These are phyloP conservation scores for Lamprologus sp. DNA, from an alignment of 2,113 vertebrate species.

Conservation along the genomic window DNA sequence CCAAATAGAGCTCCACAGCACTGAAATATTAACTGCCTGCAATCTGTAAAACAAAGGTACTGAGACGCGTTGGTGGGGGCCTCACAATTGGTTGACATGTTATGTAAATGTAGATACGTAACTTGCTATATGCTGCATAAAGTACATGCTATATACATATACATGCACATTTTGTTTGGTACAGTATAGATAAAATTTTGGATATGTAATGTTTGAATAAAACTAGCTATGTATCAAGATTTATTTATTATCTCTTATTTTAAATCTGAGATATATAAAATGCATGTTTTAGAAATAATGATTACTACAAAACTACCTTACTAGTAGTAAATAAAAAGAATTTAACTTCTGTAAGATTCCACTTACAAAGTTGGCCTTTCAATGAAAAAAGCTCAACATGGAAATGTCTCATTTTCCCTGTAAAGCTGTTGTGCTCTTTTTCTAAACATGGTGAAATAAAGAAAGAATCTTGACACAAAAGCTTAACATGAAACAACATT, in stretches of 20 bases:
- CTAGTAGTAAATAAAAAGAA: not conserved
- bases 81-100: not conserved
- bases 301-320: not conserved
- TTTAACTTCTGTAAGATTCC: not conserved
- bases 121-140: not conserved
- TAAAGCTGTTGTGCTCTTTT: not conserved
- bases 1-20: conserved; percentile 38
- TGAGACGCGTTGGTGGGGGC: not conserved
- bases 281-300: not conserved
- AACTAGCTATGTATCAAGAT: not conserved
- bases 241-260: not conserved
- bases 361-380: not conserved
- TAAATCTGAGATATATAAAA: not conserved
- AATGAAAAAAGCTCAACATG: not conserved
- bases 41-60: conserved; percentile 22
- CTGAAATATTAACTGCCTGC: conserved; percentile 67
- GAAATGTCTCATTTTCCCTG: not conserved
- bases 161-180: not conserved
- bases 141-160: not conserved
- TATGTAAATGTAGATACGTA: not conserved
- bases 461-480: not conserved
- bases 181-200: rapidly evolving
- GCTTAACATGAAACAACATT: not conserved
- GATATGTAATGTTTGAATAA: not conserved
- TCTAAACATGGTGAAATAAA: not conserved